These are phyloP conservation scores for Argopecten irradians DNA, from an alignment of 1,140 invertebrate genomes.

Conservation along the genomic window DNA sequence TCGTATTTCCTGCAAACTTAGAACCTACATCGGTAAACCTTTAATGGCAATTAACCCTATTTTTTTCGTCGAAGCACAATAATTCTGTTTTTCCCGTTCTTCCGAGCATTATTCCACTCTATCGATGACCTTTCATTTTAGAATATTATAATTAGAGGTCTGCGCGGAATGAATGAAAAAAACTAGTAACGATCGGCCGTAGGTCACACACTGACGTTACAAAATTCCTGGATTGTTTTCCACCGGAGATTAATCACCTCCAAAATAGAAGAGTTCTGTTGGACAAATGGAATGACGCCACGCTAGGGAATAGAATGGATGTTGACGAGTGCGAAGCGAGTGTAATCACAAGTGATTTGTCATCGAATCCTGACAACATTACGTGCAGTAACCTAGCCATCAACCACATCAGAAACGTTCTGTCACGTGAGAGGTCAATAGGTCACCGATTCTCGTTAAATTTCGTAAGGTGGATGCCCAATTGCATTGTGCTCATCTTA, in stretches of 20 bases:
- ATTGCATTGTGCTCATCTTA: background rate
- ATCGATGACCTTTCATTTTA: background rate
- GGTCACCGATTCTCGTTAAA: background rate
- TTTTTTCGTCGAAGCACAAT: no score
- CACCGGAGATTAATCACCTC: background rate
- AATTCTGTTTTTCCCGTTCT: background rate
- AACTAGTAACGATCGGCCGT: background rate
- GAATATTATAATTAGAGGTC: background rate
- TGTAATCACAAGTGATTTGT: background rate
- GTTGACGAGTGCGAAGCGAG: background rate
- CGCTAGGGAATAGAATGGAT: constrained; percentile 15
- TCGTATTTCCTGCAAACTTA: no score
- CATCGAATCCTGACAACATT: background rate
- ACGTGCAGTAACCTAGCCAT: background rate
- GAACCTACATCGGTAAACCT: no score
- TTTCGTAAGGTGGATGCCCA: background rate
- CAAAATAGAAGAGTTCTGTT: constrained; percentile 18
- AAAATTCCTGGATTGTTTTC: background rate
- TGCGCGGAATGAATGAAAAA: background rate
- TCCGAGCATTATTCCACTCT: background rate
- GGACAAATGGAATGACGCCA: constrained; percentile 14
- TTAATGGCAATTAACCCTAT: no score
- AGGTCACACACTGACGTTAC: background rate
- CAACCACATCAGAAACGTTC: background rate
- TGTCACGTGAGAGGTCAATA: background rate